Evolutionary conservation across 2,888 invertebrate species (phyloP).

Genomic region (Asteroscopus sphinx): DNA sequence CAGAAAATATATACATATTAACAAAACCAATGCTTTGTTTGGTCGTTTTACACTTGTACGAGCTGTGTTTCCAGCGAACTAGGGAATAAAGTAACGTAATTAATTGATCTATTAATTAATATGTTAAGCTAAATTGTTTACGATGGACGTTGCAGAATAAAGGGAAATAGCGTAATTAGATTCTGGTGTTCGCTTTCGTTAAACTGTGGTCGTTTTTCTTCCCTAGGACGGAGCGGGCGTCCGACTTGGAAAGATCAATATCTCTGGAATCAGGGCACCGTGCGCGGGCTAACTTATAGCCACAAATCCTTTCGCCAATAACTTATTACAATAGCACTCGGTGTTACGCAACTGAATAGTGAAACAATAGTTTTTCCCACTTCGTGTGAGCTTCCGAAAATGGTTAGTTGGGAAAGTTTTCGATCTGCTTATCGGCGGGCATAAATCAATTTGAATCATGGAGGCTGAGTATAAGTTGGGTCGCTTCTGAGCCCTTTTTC

Average conservation of each 20-base stretch:
- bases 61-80: slow-evolving; percentile 1
- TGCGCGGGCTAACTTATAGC: slow-evolving; percentile 76
- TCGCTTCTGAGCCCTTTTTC: slow-evolving; percentile 82
- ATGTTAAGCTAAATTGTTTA: slow-evolving; percentile 51
- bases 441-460: slow-evolving; percentile 88
- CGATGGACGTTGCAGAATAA: slow-evolving; percentile 43
- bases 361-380: slow-evolving; percentile 75
- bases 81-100: slow-evolving; percentile 13
- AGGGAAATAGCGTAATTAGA: slow-evolving; percentile 58
- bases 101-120: slow-evolving; percentile 41
- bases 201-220: slow-evolving; percentile 72
- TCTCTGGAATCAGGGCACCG: slow-evolving; percentile 81
- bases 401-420: slow-evolving; percentile 71
- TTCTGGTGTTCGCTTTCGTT: slow-evolving; percentile 64
- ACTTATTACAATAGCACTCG: slow-evolving; percentile 80
- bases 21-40: slow-evolving; percentile 32
- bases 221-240: slow-evolving; percentile 64
- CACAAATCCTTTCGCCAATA: slow-evolving; percentile 79
- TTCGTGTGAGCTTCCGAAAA: slow-evolving; percentile 60
- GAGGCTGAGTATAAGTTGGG: slow-evolving; percentile 77
- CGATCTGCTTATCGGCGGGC: slow-evolving; percentile 82
- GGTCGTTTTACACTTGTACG: slow-evolving; percentile 9
- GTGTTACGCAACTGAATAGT: slow-evolving; percentile 68
- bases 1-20: slow-evolving; percentile 50
- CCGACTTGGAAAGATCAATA: slow-evolving; percentile 81